phyloP scores from a whole-genome alignment of 2,888 invertebrate species.

The Choreutis nemorana region DNA sequence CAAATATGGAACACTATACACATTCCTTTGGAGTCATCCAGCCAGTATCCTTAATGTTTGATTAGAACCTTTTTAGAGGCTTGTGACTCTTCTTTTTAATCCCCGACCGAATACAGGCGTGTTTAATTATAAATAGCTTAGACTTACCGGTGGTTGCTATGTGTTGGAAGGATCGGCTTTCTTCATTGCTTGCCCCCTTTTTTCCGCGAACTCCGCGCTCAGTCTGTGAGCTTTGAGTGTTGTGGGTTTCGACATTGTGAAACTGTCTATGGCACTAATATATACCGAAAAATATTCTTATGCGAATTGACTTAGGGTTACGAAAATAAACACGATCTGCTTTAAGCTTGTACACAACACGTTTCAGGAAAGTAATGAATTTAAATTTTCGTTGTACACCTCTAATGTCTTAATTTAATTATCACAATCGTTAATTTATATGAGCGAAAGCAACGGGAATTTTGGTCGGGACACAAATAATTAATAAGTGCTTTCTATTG shows the following conservation, averaged over 20 bases:
- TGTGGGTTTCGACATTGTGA: slow-evolving; percentile 55
- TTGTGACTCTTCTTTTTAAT: too few relatives aligned
- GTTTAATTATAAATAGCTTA: too few relatives aligned
- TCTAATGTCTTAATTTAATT: slow-evolving; percentile 6
- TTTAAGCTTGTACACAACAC: slow-evolving; percentile 7
- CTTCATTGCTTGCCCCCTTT: slow-evolving; percentile 45
- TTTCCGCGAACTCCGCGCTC: slow-evolving; percentile 58
- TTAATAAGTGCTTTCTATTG: slow-evolving; percentile 56
- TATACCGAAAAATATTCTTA: too few relatives aligned
- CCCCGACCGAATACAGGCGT: too few relatives aligned
- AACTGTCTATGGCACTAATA: slow-evolving; percentile 20
- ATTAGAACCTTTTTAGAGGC: too few relatives aligned
- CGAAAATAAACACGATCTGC: slow-evolving; percentile 24
- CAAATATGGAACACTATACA: too few relatives aligned
- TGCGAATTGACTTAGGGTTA: slow-evolving; percentile 20
- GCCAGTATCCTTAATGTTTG: too few relatives aligned
- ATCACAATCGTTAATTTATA: slow-evolving; percentile 13
- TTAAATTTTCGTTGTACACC: slow-evolving; percentile 10
- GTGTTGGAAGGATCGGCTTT: slow-evolving; percentile 47
- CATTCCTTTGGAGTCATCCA: too few relatives aligned
- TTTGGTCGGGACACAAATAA: slow-evolving; percentile 53
- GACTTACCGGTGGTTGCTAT: slow-evolving; percentile 63
- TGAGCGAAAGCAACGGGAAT: slow-evolving; percentile 10
- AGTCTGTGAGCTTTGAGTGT: slow-evolving; percentile 58
- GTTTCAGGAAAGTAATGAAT: background rate